These are phyloP conservation scores for Otolemur garnettii DNA, from an alignment of 2,113 vertebrate genomes.

Conservation along the genomic window DNA sequence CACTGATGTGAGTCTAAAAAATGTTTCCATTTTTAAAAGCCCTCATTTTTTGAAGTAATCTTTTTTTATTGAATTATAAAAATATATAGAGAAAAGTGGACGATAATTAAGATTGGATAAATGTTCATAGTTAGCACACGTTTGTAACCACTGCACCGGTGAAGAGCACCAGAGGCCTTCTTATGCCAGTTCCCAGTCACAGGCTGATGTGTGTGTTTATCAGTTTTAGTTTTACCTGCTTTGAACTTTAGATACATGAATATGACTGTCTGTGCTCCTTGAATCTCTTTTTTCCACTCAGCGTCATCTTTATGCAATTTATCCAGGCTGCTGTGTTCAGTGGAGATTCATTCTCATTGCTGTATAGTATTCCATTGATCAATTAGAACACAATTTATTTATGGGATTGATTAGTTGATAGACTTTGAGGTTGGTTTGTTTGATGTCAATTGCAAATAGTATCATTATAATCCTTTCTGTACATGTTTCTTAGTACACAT, in stretches of 20 bases:
- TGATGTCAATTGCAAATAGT: background rate
- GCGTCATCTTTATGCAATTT: background rate
- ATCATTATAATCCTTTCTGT: background rate
- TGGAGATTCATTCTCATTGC: background rate
- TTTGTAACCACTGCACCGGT: background rate
- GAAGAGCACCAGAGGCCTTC: background rate
- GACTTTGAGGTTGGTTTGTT: background rate
- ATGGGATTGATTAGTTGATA: background rate
- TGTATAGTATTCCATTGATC: background rate
- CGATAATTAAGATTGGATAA: background rate
- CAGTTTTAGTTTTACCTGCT: too few species aligned
- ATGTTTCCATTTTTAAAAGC: constrained; percentile 59
- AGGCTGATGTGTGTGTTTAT: background rate
- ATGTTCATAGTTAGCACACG: background rate
- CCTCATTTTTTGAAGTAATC: constrained; percentile 36
- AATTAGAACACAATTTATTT: background rate
- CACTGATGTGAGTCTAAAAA: constrained; percentile 50
- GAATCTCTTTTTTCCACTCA: background rate
- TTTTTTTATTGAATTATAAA: constrained; percentile 40
- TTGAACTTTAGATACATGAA: background rate
- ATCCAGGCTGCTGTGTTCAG: background rate
- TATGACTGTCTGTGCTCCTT: too few species aligned
- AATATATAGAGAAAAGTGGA: background rate
- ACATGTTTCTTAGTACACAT: background rate
- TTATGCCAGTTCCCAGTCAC: rapidly evolving